Evolutionary conservation across 1,140 invertebrate species (phyloP), one percentile per base, ranked within the genome.

Genomic region (Rhagoletis pomonella): DNA sequence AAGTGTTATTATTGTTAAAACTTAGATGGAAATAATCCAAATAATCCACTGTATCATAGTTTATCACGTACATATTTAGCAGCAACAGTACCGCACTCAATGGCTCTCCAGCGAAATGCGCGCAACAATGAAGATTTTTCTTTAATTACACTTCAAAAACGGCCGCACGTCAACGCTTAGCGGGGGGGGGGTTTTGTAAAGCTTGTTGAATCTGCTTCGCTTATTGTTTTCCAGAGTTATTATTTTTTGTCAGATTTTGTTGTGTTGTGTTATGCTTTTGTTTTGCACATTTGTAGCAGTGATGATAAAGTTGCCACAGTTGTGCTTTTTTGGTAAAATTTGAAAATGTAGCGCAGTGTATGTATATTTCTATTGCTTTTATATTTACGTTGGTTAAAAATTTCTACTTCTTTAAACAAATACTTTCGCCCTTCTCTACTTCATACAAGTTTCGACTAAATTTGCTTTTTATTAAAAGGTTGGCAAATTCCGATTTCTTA

Each of bases 111-210:
- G 29, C 29, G 29, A 29, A 29, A 29, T 29, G 29, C 29, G 29
- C 29, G 29, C 29, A 29, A 1, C 29, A 29, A 29, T 29, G 29
- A 29, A 29, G 29, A 29, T 58, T 55, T 81, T 81, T 12, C 47
- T 81, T 47, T 81, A 81, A 58, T 58, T 58, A 81, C 73, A 58
- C 50, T 50, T 29, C 47, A 81, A 58, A 55, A 81, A 58, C n/a
- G 69, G n/a, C 69, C n/a, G n/a, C 73, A 81, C 10, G 73, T 55
- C 47, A 81, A 7, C 17, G 73, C 73, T 50, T 50, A 7, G 4
- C 47, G 55, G 7, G 29, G 29, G 29, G 29, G 29, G 29, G 47
- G 73, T 10, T 81, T 81, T 19, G 17, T 9, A 55, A 81, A 19
- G n/a, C 17, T 81, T 4, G 44, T 55, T 17, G 6, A 29, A 10